Conservation (phyloP, 2,797 vertebrate species). For the Glyptemys insculpta region DNA sequence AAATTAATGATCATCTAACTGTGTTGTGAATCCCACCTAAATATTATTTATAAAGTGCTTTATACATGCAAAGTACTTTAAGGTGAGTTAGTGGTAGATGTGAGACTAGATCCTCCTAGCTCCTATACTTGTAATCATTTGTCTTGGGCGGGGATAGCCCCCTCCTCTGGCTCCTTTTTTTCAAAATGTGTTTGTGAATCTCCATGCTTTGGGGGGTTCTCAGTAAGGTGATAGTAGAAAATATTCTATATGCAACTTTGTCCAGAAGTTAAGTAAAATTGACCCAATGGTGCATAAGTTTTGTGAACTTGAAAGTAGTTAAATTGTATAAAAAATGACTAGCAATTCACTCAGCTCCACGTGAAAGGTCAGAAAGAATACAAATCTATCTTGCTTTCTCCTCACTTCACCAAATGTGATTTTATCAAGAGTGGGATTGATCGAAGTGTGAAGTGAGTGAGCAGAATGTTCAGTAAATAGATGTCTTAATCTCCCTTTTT, state of each 20-base stretch:
- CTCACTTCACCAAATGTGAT: not conserved
- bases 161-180: not conserved
- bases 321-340: not conserved
- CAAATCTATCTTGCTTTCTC: slow-evolving; percentile 1
- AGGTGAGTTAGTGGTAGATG: not conserved
- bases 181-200: not conserved
- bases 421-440: not conserved
- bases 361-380: not conserved
- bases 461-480: not conserved
- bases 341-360: not conserved
- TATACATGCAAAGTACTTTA: not conserved
- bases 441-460: not conserved
- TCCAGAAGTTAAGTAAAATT: not conserved
- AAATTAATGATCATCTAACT: not conserved
- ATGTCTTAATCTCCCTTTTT: not conserved
- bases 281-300: not conserved
- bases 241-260: not conserved
- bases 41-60: not conserved
- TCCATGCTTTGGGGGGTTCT: not conserved
- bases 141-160: not conserved
- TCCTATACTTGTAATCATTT: not conserved
- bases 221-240: not conserved
- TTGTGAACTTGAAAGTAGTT: not conserved
- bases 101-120: not conserved
- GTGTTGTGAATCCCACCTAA: not conserved